These are phyloP conservation scores for Poeciliopsis turrubarensis DNA, from an alignment of 2,113 vertebrate species.

Conservation along the genomic window DNA sequence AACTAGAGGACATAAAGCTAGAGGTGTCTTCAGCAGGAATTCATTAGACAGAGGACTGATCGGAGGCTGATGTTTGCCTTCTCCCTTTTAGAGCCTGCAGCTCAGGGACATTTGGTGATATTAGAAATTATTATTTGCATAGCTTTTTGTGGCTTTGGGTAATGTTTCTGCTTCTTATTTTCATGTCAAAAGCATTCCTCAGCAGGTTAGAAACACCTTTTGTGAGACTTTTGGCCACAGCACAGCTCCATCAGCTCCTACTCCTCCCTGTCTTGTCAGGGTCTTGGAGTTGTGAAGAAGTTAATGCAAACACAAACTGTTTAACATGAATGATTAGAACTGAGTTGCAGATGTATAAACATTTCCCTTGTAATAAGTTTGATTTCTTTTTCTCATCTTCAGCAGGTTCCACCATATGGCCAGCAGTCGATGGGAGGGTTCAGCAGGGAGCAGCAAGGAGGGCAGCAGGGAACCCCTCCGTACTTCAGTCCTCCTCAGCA, in stretches of 20 bases:
- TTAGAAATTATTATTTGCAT: conserved; percentile 31
- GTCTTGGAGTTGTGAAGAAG: neutral
- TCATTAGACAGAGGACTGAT: conserved; percentile 63
- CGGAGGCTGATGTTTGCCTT: conserved; percentile 39
- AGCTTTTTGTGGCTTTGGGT: conserved; percentile 2
- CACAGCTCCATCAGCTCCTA: neutral
- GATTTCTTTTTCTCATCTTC: conserved; percentile 62
- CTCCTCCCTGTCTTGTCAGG: neutral
- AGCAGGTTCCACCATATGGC: conserved; percentile 92
- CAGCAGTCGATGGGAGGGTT: conserved; percentile 85
- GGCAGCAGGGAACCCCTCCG: conserved; percentile 86
- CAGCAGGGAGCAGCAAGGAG: conserved; percentile 57
- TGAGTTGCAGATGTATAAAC: conserved; percentile 29
- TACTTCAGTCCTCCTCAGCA: conserved; percentile 95
- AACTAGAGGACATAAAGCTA: conserved; percentile 54
- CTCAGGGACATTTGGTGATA: conserved; percentile 29
- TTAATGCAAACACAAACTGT: neutral
- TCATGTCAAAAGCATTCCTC: neutral
- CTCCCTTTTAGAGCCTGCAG: conserved; percentile 43
- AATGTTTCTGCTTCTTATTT: conserved; percentile 14
- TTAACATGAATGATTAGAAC: neutral
- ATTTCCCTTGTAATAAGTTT: conserved; percentile 38
- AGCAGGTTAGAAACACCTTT: neutral
- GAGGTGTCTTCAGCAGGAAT: conserved; percentile 50
- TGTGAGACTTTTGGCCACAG: neutral